A percentile compares a stretch with the other conserved stretches of the same genome.
These are phyloP conservation scores for Aquatica leii DNA, from an alignment of 2,888 invertebrate species.

Conservation along the genomic window DNA sequence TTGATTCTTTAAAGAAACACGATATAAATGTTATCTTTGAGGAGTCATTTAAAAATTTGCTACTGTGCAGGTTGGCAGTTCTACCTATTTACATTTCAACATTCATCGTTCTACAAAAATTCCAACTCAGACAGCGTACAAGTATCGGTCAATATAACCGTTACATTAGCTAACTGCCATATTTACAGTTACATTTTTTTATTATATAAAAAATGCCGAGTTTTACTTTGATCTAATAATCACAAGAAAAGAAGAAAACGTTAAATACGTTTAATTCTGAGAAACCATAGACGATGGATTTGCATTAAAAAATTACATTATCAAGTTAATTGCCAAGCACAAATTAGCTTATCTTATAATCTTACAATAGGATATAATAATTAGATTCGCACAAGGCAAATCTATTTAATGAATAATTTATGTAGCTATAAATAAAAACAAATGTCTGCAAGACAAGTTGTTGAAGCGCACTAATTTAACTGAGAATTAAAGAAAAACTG, in stretches of 20 bases:
- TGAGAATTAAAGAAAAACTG: slow-evolving; percentile 25
- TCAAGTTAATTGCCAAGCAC: slow-evolving; percentile 9
- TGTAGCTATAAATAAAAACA: slow-evolving; percentile 30
- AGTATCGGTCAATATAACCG: too few species aligned
- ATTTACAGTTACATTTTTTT: too few species aligned
- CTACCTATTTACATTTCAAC: too few species aligned
- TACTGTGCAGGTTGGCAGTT: too few species aligned
- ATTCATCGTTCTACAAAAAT: too few species aligned
- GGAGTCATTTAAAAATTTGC: too few species aligned
- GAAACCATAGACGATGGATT: slow-evolving; percentile 19
- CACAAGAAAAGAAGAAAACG: neutral
- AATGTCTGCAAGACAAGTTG: slow-evolving; percentile 25
- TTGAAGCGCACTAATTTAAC: slow-evolving; percentile 30
- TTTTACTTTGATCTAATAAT: too few species aligned
- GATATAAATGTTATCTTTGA: too few species aligned
- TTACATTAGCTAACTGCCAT: too few species aligned
- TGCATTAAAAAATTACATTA: slow-evolving; percentile 20
- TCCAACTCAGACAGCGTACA: too few species aligned
- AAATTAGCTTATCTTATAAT: slow-evolving; percentile 29
- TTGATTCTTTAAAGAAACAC: too few species aligned
- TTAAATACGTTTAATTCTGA: slow-evolving; percentile 12
- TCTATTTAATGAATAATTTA: slow-evolving; percentile 36
- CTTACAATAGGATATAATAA: slow-evolving; percentile 32
- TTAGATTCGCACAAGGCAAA: slow-evolving; percentile 34
- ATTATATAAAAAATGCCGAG: too few species aligned